Evolutionary conservation across 2,888 invertebrate species (phyloP).

Genomic region (Vesta saturnalis): DNA sequence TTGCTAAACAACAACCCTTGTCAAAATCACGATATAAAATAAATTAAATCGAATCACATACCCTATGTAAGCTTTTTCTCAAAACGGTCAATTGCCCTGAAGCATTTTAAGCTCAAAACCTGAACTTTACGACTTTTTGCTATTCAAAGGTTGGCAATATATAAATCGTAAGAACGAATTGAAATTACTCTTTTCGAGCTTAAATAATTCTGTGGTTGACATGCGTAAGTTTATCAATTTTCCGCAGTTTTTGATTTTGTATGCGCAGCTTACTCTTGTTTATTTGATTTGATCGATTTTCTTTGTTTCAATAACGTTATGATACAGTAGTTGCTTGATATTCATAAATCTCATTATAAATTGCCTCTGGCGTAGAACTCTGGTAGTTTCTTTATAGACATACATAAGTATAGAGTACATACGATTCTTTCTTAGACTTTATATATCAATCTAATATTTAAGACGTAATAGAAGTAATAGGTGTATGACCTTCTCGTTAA

Average conservation of each 20-base stretch:
- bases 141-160: slow-evolving; percentile 27
- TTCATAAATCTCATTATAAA: slow-evolving; percentile 39
- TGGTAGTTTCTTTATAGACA: slow-evolving; percentile 30
- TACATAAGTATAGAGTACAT: slow-evolving; percentile 9
- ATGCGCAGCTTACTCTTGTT: slow-evolving; percentile 27
- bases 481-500: slow-evolving; percentile 20
- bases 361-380: slow-evolving; percentile 29
- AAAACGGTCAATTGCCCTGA: slow-evolving; percentile 33
- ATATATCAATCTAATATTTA: slow-evolving; percentile 11
- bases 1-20: slow-evolving; percentile 37
- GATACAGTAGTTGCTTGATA: slow-evolving; percentile 32
- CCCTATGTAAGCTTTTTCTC: slow-evolving; percentile 29
- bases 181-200: slow-evolving; percentile 16
- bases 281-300: slow-evolving; percentile 29
- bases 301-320: slow-evolving; percentile 27
- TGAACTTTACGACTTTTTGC: slow-evolving; percentile 32
- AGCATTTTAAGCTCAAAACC: slow-evolving; percentile 22
- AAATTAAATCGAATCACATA: slow-evolving; percentile 34
- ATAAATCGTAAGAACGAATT: slow-evolving; percentile 10
- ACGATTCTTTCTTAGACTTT: slow-evolving; percentile 9
- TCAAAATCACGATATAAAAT: slow-evolving; percentile 36
- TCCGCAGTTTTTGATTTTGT: slow-evolving; percentile 23
- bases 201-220: slow-evolving; percentile 28
- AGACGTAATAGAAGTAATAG: slow-evolving; percentile 10
- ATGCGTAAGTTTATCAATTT: slow-evolving; percentile 22